Evolutionary conservation across 2,113 vertebrate genomes (phyloP).

Genomic region (Oncorhynchus gorbuscha): DNA sequence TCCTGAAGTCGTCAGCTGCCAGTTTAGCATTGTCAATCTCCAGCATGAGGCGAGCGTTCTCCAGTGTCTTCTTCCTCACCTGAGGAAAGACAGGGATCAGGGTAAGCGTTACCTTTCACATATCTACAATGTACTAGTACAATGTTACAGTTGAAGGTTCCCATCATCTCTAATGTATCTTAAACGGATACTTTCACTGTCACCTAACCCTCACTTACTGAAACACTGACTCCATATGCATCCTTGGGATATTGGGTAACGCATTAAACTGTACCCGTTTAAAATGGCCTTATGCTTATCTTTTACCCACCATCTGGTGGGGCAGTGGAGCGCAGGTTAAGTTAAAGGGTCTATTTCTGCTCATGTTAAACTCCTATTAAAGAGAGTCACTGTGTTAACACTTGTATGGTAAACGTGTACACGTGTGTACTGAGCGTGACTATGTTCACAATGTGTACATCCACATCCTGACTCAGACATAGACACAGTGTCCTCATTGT

Average conservation of each 20-base stretch:
- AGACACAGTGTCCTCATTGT: neutral
- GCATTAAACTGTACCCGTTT: conserved; percentile 28
- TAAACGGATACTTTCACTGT: neutral
- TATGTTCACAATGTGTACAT: neutral
- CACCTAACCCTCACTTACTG: neutral
- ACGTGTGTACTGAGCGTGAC: neutral
- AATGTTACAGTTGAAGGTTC: too few relatives aligned
- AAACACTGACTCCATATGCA: too few relatives aligned
- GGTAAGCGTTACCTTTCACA: neutral
- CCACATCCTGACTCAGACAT: neutral
- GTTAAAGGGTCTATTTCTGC: neutral
- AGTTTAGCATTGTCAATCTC: conserved; percentile 83
- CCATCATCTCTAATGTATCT: too few relatives aligned
- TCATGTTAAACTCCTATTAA: conserved; percentile 1
- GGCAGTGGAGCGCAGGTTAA: conserved; percentile 16
- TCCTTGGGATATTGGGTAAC: too few relatives aligned
- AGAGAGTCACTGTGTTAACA: neutral
- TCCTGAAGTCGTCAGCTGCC: conserved; percentile 81
- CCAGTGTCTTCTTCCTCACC: conserved; percentile 77
- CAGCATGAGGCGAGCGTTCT: conserved; percentile 78
- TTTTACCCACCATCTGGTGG: conserved; percentile 28
- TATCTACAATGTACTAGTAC: neutral
- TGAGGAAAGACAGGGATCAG: conserved; percentile 35
- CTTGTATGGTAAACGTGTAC: neutral
- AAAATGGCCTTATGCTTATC: conserved; percentile 14